Conservation (phyloP, 2,888 invertebrate genomes). For the Heliothis peltigera region DNA sequence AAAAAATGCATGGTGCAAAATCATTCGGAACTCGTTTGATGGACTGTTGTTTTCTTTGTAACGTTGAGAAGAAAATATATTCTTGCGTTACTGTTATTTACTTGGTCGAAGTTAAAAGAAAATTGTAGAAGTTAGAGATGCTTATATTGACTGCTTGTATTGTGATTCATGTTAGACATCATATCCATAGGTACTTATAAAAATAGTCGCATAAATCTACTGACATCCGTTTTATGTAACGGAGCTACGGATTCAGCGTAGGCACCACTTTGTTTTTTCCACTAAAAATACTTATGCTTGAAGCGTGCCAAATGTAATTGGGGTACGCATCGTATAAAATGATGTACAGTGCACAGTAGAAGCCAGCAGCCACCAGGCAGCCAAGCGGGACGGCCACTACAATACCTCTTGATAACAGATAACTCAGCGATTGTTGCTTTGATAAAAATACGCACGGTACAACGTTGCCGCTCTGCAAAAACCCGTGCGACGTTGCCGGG, state of each 20-base stretch:
- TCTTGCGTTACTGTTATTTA: no score
- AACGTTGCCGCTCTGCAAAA: conserved; percentile 76
- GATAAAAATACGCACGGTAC: conserved; percentile 84
- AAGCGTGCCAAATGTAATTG: conserved; percentile 48
- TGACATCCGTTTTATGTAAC: conserved; percentile 47
- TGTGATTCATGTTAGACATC: conserved; percentile 1
- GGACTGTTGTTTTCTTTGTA: no score
- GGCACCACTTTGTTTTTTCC: conserved; percentile 59
- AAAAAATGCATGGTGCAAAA: neutral
- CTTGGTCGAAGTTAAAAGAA: no score
- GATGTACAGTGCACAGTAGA: conserved; percentile 25
- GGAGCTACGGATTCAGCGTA: conserved; percentile 50
- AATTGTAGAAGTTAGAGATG: no score
- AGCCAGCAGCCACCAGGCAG: conserved; percentile 22
- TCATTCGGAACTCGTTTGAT: no score
- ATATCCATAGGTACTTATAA: conserved; percentile 37
- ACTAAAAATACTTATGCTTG: conserved; percentile 31
- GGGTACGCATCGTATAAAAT: conserved; percentile 25
- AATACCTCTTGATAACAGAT: conserved; percentile 76
- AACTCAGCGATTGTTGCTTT: conserved; percentile 70
- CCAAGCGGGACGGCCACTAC: conserved; percentile 58
- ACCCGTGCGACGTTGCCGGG: conserved; percentile 77
- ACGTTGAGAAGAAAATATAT: no score
- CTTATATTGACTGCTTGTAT: no score
- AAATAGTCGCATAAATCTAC: conserved; percentile 46